Evolutionary conservation across 1,140 invertebrate genomes (phyloP).

Genomic region (Globodera ellingtonae): DNA sequence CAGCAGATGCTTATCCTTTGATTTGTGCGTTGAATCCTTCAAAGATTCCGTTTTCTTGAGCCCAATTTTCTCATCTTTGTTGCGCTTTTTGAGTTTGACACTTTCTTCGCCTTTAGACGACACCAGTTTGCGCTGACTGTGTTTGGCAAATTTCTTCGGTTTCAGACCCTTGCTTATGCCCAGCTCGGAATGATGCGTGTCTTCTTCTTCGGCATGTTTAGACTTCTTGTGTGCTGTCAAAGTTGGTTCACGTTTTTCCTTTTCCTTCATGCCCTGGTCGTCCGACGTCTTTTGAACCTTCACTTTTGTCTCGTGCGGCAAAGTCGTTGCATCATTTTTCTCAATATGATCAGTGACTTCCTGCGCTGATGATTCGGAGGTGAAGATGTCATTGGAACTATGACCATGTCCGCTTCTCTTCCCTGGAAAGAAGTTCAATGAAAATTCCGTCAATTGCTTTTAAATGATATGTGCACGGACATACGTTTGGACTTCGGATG

Average conservation of each 20-base stretch:
- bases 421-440: no score
- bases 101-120: background rate
- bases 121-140: background rate
- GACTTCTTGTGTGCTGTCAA: background rate
- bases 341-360: background rate
- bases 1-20: background rate
- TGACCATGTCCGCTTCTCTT: background rate
- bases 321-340: background rate
- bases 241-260: background rate
- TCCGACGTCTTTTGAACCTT: background rate
- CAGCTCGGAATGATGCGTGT: background rate
- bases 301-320: background rate
- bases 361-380: constrained; percentile 8
- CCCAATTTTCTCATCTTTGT: background rate
- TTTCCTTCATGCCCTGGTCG: background rate
- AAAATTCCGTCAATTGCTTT: no score
- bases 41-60: background rate
- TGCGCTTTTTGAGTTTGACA: background rate
- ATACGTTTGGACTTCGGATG: background rate
- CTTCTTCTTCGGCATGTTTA: background rate
- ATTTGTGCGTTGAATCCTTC: background rate
- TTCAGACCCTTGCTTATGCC: constrained; percentile 4
- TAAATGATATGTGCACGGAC: no score
- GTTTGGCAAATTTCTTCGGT: background rate
- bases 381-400: background rate